A percentile compares a stretch with the other conserved stretches of the same genome.
These are phyloP conservation scores for Myrmecophaga tridactyla DNA, from an alignment of 2,113 vertebrate species.

Conservation along the genomic window DNA sequence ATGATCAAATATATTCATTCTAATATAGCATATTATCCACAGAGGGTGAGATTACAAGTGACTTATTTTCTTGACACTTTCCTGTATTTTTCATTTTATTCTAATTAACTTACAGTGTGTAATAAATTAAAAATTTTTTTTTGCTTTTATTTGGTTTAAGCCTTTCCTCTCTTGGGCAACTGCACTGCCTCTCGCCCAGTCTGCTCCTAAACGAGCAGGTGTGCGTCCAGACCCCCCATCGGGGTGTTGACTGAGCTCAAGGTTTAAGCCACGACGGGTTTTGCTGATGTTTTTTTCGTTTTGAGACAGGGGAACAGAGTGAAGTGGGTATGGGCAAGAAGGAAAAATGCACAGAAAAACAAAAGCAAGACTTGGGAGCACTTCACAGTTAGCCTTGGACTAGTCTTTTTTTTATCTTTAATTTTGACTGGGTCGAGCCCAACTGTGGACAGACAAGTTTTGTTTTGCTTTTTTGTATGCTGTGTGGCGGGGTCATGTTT, in stretches of 20 bases:
- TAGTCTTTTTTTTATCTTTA: neutral
- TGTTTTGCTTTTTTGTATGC: no score
- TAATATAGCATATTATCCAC: neutral
- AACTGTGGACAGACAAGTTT: no score
- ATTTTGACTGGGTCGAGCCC: neutral
- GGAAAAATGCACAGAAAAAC: neutral
- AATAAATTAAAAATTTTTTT: neutral
- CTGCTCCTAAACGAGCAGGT: neutral
- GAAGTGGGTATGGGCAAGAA: neutral
- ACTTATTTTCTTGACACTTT: neutral
- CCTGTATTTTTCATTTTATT: neutral
- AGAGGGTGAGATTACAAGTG: neutral
- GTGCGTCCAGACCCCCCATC: neutral
- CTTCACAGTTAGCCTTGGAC: neutral
- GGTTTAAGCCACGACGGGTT: neutral
- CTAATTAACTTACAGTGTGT: neutral
- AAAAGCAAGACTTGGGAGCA: neutral
- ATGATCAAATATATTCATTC: neutral
- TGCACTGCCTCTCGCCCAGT: neutral
- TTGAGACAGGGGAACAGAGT: neutral
- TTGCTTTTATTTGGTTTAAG: neutral
- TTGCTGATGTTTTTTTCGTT: neutral
- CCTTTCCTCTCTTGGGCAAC: neutral
- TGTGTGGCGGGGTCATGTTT: no score
- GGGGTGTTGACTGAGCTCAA: neutral